Base-by-base conservation (phyloP, 2,797 vertebrate genomes). In the Neoniphon sammara region DNA sequence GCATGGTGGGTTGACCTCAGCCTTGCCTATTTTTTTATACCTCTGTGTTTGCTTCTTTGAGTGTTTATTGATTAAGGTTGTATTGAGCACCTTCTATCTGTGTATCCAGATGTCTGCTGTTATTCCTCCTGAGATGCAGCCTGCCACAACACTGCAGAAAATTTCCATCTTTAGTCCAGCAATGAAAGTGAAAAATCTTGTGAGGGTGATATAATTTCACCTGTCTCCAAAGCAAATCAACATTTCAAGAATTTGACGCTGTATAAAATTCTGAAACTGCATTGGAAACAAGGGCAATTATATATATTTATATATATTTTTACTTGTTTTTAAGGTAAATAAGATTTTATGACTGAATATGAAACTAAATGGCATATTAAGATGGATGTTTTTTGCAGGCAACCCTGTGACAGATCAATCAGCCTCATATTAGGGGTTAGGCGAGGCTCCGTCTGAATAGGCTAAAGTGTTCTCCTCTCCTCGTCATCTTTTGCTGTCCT, bases 31-130 rank as follows among this genome's bases (percentile, higher is more conserved):
- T 85, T 74, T 65, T 77, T 77, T 75, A 71, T 85, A 85, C 70
- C 61, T 83, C 66, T 82, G 36, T 84, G 82, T 86, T 86, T 87
- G 78, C 67, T 85, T 83, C 54, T 87, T 74, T 82, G 78, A 84
- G 80, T 76, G 84, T 90, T 84, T 68, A 69, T 69, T 81, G 71
- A 83, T 77, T 89, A 50, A 62, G 66, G 82, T 85, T 2, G 68
- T 83, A 82, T 85, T 76, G 77, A 86, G 60, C 66, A 66, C 57
- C 68, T 80, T 62, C 30, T 66, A 27, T 79, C 55, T 70, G 54
- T 87, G 61, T 82, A 69, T 78, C 23, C 65, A 7, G 20, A 61
- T 75, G 68, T 70, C 30, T 72, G 70, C 54, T 54, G 66, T 65
- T 21, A 34, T n/a, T 44, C 44, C 53, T 80, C 52, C 61, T 23